phyloP scores from a whole-genome alignment of 2,888 invertebrate genomes.

The Macrophya annulata region DNA sequence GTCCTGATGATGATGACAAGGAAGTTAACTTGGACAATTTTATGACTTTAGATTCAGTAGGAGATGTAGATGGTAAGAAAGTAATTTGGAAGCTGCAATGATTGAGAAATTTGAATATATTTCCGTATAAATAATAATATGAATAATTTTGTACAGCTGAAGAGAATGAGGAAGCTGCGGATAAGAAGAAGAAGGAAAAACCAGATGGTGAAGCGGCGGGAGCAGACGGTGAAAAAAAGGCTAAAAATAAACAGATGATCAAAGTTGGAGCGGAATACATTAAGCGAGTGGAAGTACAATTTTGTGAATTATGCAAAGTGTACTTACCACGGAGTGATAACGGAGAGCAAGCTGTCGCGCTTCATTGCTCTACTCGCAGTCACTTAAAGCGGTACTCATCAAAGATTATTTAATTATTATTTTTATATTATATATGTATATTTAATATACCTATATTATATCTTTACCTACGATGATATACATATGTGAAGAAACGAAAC shows the following conservation, averaged over 20 bases:
- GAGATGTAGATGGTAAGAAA: conserved; percentile 88
- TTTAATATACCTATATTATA: conserved; percentile 22
- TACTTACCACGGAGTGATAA: conserved; percentile 86
- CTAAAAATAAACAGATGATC: conserved; percentile 85
- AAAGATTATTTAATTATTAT: conserved; percentile 47
- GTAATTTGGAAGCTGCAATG: conserved; percentile 54
- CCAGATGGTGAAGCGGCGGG: conserved; percentile 72
- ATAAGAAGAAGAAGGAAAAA: conserved; percentile 81
- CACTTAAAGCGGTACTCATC: conserved; percentile 85
- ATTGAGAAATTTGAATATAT: conserved; percentile 63
- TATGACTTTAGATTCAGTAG: conserved; percentile 94
- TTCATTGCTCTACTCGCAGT: conserved; percentile 88
- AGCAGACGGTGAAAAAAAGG: conserved; percentile 79
- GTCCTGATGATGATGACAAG: conserved; percentile 85
- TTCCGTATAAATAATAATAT: conserved; percentile 59
- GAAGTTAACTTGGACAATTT: conserved; percentile 91
- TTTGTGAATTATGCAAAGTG: conserved; percentile 90
- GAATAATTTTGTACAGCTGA: conserved; percentile 70
- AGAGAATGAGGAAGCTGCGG: conserved; percentile 83
- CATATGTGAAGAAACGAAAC: background rate
- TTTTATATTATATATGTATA: background rate
- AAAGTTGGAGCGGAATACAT: conserved; percentile 90
- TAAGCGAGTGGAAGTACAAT: conserved; percentile 89
- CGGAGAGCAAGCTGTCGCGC: conserved; percentile 84
- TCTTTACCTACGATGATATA: background rate